Base-by-base conservation (phyloP, 1,140 invertebrate species). In the Hypothenemus hampei region DNA sequence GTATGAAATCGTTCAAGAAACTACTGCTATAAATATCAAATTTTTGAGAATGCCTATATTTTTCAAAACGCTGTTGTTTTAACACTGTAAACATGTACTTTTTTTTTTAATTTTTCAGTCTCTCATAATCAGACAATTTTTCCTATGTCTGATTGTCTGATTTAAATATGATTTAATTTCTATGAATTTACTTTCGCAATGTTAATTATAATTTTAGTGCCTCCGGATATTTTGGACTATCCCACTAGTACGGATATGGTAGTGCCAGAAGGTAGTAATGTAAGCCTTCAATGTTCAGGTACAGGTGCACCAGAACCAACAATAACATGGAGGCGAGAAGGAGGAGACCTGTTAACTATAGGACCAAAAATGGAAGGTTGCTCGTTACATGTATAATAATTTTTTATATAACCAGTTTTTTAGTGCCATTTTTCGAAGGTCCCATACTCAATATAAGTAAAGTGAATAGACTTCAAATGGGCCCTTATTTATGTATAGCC, bases 401-500 rank as follows among this genome's bases (percentile, higher is more conserved):
- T 37, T 41, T 41, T 19, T 8, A 18, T 20, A 16, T 41, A 19
- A 41, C 13, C 16, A 41, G 61, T 60, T 46, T 80, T 78, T 8
- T 73, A 85, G 85, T 81, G 11, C 44, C 69, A 8, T 80, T 73
- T 47, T 76, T 90, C 15, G 86, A 91, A 57, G 89, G 89, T 3
- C 77, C 85, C 22, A 74, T 82, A 33, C 77, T 93, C 61, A 84
- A 87, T 64, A 85, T 94, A 64, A 85, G 80, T 20, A 80, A 84
- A 67, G 88, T 93, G 5, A 89, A 83, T 60, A 78, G 91, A 19
- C 80, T 87, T n/a, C 87, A 93, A 65, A 94, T 93, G 82, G 91
- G 90, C 3, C 84, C 89, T 7, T 93, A 91, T 70, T 73, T 93
- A 7, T 93, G 89, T 68, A 93, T 93, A 46, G 89, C 89, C n/a